phyloP scores from a whole-genome alignment of 2,888 invertebrate genomes.

The Coenonympha arcania region DNA sequence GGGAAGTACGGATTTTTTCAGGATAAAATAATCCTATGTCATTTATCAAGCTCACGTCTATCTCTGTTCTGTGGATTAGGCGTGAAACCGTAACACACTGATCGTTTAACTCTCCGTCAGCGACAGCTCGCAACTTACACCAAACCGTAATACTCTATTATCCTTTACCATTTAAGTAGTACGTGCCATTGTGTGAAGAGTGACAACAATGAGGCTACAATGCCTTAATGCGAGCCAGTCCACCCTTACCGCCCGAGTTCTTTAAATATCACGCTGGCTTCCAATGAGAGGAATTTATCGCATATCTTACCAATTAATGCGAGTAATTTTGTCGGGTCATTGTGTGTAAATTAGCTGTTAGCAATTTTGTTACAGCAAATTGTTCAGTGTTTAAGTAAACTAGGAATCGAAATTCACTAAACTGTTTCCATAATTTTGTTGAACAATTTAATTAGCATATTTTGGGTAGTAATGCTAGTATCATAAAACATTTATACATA shows the following conservation, averaged over 20 bases:
- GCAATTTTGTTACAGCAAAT: not conserved
- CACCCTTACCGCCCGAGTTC: slow-evolving; percentile 11
- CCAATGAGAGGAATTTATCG: slow-evolving; percentile 11
- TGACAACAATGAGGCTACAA: slow-evolving; percentile 8
- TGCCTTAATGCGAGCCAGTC: slow-evolving; percentile 3
- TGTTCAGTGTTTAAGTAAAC: slow-evolving; percentile 1
- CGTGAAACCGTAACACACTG: too few species aligned
- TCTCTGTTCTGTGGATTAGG: too few species aligned
- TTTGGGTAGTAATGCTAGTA: not conserved
- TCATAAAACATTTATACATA: not conserved
- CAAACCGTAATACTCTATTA: slow-evolving; percentile 2
- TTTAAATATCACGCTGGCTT: slow-evolving; percentile 13
- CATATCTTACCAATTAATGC: slow-evolving; percentile 18
- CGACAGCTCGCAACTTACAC: not conserved
- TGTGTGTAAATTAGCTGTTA: slow-evolving; percentile 12
- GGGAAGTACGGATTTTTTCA: too few species aligned
- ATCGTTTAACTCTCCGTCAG: not conserved
- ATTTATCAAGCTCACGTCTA: too few species aligned
- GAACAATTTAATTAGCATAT: not conserved
- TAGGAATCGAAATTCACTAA: not conserved
- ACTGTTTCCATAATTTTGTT: not conserved
- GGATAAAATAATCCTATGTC: too few species aligned
- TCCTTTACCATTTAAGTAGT: slow-evolving; percentile 7
- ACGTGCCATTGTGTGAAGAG: slow-evolving; percentile 6
- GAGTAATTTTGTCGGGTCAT: slow-evolving; percentile 9